Base-by-base conservation (phyloP, 1,140 invertebrate species). In the Drosophila gunungcola region DNA sequence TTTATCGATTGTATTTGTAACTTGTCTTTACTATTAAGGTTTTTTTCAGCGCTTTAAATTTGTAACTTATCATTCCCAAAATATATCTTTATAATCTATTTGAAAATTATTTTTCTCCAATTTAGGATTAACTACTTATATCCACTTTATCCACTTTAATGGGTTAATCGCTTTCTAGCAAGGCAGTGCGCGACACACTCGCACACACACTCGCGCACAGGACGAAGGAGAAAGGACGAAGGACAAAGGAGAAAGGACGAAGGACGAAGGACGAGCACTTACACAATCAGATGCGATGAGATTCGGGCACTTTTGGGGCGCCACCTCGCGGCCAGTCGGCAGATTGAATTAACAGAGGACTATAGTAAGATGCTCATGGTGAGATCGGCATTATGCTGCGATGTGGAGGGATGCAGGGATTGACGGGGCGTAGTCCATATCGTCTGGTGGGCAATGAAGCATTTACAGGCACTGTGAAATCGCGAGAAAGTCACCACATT, bases 341-440 rank as follows among this genome's bases (percentile, higher is more conserved):
- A 89, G 75, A 91, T 91, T 88, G 80, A 84, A 81, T 88, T 91
- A 91, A 90, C 90, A 91, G 90, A 41, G 34, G 34, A 43, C 39
- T 43, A 48, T 21, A 21, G 16, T 21, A 79, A 41, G 75, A 65
- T 64, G 64, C 49, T 60, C 64, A 80, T 89, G 84, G 80, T 84
- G 80, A 70, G 83, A 76, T 83, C 74, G 78, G 54, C 46, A 11
- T 57, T 42, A n/a, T 2, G 38, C 11, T n/a, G 38, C 52, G 32
- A 53, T 56, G 62, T 36, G 25, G 45, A 1, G 38, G 38, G 38
- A n/a, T 32, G 29, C 29, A 4, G 43, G 21, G 42, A 60, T 57
- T 39, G 21, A 21, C 16, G 5, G 25, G 6, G 32, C 9, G 25
- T 46, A 13, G 11, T 32, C 12, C n/a, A 13, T 7, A 13, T 36